A percentile compares a stretch with the other conserved stretches of the same genome.
Conservation (phyloP, 2,888 invertebrate genomes). For the Coecobrya sp. region DNA sequence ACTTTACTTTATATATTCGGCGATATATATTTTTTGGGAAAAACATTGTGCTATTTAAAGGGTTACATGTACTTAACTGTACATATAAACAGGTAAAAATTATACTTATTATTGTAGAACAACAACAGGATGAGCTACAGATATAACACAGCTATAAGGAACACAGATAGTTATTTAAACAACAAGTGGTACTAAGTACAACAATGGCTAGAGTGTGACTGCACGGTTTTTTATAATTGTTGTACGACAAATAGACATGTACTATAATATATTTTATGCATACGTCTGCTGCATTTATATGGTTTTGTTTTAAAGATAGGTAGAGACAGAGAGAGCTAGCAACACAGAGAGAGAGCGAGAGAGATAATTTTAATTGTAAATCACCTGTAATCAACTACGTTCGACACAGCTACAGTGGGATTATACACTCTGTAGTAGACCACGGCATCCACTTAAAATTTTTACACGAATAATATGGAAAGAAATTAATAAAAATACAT, state of each 20-base stretch:
- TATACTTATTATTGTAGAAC: neutral
- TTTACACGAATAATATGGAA: constrained; percentile 54
- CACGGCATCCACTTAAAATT: constrained; percentile 93
- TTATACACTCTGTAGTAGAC: constrained; percentile 94
- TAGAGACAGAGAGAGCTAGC: too few species aligned
- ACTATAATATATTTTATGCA: neutral
- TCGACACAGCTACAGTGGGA: constrained; percentile 87
- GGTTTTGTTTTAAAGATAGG: neutral
- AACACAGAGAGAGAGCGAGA: neutral
- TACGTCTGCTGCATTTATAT: constrained; percentile 8
- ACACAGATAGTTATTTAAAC: neutral
- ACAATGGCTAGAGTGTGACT: neutral
- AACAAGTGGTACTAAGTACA: constrained; percentile 1
- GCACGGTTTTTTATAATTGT: neutral
- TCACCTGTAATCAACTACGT: constrained; percentile 85
- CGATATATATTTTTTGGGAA: neutral
- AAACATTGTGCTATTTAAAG: neutral
- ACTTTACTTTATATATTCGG: neutral
- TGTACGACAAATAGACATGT: neutral
- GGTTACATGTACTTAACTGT: neutral
- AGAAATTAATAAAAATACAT: constrained; percentile 50
- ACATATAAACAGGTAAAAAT: neutral
- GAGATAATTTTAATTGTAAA: constrained; percentile 24
- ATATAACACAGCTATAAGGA: neutral
- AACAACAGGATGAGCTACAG: neutral